Conservation (phyloP, 2,888 invertebrate genomes). For the Ochropleura leucogaster region DNA sequence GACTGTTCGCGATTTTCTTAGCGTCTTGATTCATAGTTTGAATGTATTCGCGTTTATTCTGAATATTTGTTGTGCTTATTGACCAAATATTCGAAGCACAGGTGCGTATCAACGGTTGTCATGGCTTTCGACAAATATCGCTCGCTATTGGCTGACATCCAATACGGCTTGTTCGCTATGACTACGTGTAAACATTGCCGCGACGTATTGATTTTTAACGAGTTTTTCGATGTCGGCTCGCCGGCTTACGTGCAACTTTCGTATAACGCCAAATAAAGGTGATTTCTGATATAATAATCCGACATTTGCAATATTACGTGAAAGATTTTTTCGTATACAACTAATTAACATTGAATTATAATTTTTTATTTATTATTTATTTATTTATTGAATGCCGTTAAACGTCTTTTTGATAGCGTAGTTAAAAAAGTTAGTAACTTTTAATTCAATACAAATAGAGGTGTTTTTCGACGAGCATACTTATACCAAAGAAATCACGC, state of each 20-base stretch:
- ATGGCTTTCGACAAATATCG: conserved; percentile 78
- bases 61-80: conserved; percentile 68
- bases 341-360: too few relatives aligned
- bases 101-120: conserved; percentile 77
- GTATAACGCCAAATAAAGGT: conserved; percentile 48
- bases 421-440: not conserved
- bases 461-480: not conserved
- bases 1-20: conserved; percentile 80
- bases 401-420: conserved; percentile 2
- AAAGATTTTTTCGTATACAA: conserved; percentile 23
- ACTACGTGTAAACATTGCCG: conserved; percentile 81
- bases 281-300: conserved; percentile 52
- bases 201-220: conserved; percentile 80
- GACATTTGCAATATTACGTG: conserved; percentile 22
- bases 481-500: conserved; percentile 34
- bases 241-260: conserved; percentile 57
- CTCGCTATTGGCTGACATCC: conserved; percentile 76
- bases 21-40: conserved; percentile 79
- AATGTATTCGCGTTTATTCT: conserved; percentile 54
- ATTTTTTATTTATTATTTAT: too few relatives aligned
- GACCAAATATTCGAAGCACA: conserved; percentile 76
- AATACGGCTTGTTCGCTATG: conserved; percentile 80
- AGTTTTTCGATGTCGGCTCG: conserved; percentile 65
- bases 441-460: conserved; percentile 4
- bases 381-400: too few relatives aligned